Conservation (phyloP, 2,113 vertebrate genomes). For the Sula dactylatra region DNA sequence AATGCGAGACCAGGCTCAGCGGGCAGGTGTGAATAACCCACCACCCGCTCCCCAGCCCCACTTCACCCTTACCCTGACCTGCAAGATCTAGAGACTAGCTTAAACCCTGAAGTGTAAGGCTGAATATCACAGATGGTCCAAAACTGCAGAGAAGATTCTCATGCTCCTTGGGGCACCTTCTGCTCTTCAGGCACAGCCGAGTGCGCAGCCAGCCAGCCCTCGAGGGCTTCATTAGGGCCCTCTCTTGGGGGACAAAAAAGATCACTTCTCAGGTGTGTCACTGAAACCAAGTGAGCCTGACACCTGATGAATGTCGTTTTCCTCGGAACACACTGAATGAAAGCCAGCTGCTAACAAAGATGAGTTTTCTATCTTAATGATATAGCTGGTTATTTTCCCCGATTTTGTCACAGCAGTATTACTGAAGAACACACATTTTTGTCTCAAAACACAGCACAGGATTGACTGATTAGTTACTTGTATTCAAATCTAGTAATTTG, state of each 20-base stretch:
- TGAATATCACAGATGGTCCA: neutral
- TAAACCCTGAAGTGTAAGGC: neutral
- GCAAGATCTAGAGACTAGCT: neutral
- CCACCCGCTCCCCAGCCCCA: neutral
- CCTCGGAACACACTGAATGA: neutral
- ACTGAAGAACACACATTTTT: neutral
- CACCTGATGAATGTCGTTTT: neutral
- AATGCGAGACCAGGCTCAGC: accelerated
- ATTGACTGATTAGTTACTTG: neutral
- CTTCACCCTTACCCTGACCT: neutral
- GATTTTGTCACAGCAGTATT: neutral
- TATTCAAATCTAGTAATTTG: neutral
- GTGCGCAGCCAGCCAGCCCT: neutral
- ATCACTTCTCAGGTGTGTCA: neutral
- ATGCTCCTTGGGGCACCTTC: neutral
- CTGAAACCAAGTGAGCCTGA: neutral
- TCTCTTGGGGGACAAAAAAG: neutral
- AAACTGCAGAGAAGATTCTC: neutral
- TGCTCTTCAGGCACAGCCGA: accelerated
- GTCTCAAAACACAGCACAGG: neutral
- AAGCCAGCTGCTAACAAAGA: neutral
- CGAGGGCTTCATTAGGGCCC: accelerated
- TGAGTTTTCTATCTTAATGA: neutral
- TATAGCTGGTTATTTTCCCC: neutral
- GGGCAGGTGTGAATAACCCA: accelerated